phyloP scores from a whole-genome alignment of 2,797 vertebrate species.

The Scolopax rusticola region DNA sequence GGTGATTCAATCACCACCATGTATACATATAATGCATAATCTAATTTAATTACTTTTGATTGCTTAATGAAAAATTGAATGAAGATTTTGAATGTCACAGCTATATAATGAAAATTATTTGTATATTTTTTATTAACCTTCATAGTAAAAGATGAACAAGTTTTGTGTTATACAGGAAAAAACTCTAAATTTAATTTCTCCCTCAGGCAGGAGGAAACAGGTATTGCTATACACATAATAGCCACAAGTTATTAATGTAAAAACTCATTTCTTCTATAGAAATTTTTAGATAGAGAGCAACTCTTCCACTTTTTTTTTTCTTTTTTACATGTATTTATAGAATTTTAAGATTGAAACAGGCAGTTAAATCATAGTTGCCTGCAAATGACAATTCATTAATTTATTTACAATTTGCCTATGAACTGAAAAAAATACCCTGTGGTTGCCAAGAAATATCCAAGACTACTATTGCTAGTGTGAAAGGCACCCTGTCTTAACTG shows the following conservation, averaged over 20 bases:
- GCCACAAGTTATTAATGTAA: not conserved
- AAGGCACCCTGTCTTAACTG: not conserved
- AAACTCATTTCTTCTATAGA: not conserved
- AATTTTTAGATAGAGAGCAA: not conserved
- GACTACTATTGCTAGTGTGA: not conserved
- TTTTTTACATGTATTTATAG: not conserved
- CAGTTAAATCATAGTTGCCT: not conserved
- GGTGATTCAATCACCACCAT: not conserved
- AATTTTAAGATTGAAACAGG: not conserved
- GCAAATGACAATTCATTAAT: not conserved
- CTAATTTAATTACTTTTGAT: constrained; percentile 47
- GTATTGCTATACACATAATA: not conserved
- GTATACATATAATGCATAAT: constrained; percentile 18
- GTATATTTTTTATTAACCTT: constrained; percentile 16
- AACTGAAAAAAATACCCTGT: not conserved
- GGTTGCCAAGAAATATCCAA: not conserved
- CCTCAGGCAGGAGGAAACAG: not conserved
- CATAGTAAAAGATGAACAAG: not conserved
- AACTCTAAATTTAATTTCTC: not conserved
- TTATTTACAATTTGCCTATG: not conserved
- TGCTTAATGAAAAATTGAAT: constrained; percentile 19
- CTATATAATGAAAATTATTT: constrained; percentile 2
- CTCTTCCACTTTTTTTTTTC: not conserved
- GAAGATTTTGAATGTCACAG: not conserved
- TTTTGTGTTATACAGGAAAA: not conserved